Conservation (phyloP, 2,888 invertebrate species). For the Clepsis dumicolana region DNA sequence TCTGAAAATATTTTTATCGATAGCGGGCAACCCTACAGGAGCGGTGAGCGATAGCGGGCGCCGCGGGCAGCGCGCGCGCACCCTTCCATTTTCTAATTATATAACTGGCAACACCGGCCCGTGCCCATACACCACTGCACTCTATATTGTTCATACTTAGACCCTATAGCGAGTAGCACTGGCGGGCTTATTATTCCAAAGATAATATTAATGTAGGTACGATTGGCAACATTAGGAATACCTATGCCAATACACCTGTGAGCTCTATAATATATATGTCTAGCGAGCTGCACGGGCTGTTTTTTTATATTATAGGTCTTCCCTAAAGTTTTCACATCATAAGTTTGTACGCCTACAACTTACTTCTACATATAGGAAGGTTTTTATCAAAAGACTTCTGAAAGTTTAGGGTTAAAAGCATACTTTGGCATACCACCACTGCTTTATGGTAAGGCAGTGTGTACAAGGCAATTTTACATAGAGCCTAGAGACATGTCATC, state of each 20-base stretch:
- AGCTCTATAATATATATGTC: too few relatives aligned
- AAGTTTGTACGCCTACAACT: too few relatives aligned
- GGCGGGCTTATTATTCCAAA: not conserved
- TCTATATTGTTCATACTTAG: constrained; percentile 11
- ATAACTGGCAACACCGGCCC: constrained; percentile 40
- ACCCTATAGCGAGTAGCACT: not conserved
- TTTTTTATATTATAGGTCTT: too few relatives aligned
- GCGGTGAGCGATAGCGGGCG: constrained; percentile 34
- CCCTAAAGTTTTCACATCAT: too few relatives aligned
- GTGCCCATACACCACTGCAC: constrained; percentile 41
- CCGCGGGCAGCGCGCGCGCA: constrained; percentile 37
- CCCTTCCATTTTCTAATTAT: constrained; percentile 42
- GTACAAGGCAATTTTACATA: not conserved
- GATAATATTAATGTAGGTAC: too few relatives aligned
- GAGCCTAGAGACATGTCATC: constrained; percentile 5
- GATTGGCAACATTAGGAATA: too few relatives aligned
- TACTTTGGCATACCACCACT: not conserved
- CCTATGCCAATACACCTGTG: too few relatives aligned
- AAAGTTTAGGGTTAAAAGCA: not conserved
- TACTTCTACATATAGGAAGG: too few relatives aligned
- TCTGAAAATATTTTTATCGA: constrained; percentile 13
- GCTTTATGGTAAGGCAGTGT: too few relatives aligned
- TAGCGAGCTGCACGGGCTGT: too few relatives aligned
- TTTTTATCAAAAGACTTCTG: too few relatives aligned
- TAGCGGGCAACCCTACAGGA: constrained; percentile 5